Evolutionary conservation across 2,888 invertebrate species (phyloP), one percentile per base, ranked within the genome.

Genomic region (Carpatolechia fugitivella): DNA sequence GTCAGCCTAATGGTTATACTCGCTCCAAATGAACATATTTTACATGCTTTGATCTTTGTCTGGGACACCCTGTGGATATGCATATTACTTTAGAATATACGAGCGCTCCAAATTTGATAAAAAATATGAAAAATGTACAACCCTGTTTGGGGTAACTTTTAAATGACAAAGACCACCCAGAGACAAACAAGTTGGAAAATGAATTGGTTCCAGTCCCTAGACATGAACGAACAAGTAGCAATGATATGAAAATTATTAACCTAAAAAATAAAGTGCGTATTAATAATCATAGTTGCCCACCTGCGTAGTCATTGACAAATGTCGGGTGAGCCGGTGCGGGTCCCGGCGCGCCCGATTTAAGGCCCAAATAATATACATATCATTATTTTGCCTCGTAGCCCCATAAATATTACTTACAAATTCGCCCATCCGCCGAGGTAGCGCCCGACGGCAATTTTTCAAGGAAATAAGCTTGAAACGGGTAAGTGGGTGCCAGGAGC

Each of bases 291-390:
- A 75, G 68, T 60, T 60, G 76, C 85, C 85, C 85, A 88, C 88
- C 85, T 83, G 82, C 71, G 74, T 72, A 66, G 76, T 75, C 82
- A 78, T 80, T 86, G 87, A 89, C 84, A 86, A 88, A 89, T 86
- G 80, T 75, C 73, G 70, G 74, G 70, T 76, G 70, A 30, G 40
- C 36, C 52, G 57, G 60, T 60, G 62, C 41, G 61, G 65, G 71
- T 78, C 76, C 78, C 78, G 66, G 69, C 69, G 71, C 73, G 68
- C 73, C 64, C 68, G 66, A 64, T 70, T 71, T 64, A 67, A 59
- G 70, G 70, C 79, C 82, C 83, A 82, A 85, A 86, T 84, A 84
- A 83, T 82, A 84, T 85, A 85, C 86, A 85, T 85, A 84, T 85
- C 82, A 85, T 86, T 85, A 85, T 80, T 83, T 77, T 72, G 74